Evolutionary conservation across 2,797 vertebrate genomes (phyloP), one percentile per base, ranked within the genome.

Genomic region (Phoeniculus purpureus): DNA sequence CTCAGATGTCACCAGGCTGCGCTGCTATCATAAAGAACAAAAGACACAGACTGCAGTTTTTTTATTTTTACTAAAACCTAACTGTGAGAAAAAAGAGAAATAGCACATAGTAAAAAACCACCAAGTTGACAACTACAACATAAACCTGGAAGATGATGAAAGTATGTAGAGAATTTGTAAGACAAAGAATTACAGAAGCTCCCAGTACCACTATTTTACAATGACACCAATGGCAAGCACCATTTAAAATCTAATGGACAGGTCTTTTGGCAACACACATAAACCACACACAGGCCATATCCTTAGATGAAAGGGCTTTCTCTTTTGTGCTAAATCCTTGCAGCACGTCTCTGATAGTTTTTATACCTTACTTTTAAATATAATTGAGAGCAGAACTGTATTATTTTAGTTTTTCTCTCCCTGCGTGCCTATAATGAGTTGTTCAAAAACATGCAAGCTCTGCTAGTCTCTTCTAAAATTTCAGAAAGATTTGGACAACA

Each of bases 161-260:
- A 75, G 11, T 64, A 76, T 60, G 10, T 40, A 56, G 17, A 50
- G 23, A 59, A 82, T 79, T 90, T 3, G 1, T 43, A 70, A 74
- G 31, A 87, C 65, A 34, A 82, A 85, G 58, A 58, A 81, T 17
- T 62, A 43, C 19, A 74, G 82, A 80, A 71, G 21, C 66, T 71
- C 47, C 68, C 50, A 81, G 58, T 19, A 79, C 22, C 7, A 34
- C 25, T 50, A 19, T 56, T 85, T 87, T 25, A 80, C 29, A 54
- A 61, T 26, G 8, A 89, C 54, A 82, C 4, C 43, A 82, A 29
- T 8, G 32, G 52, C 47, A 60, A 80, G 16, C 17, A 77, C 13
- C 4, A 10, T 74, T 65, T 75, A 50, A 75, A 86, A 90, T 45
- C 60, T 27, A 81, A 55, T 5, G 10, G 54, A 58, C 21, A 34